Conservation (phyloP, 2,888 invertebrate genomes). For the Caradrina clavipalpis region DNA sequence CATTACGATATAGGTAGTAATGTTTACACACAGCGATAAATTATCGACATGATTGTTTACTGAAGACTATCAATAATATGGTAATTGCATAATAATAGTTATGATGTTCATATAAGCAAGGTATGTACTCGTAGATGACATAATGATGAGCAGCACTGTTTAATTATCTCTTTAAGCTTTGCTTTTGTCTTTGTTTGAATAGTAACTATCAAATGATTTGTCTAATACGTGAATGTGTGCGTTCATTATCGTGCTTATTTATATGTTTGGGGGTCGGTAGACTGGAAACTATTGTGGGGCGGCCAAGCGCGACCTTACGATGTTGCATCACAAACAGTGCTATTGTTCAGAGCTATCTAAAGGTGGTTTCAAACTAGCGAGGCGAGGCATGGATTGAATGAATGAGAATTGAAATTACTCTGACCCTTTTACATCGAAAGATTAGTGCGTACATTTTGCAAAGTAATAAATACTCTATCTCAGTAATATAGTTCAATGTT, state of each 20-base stretch:
- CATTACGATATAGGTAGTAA: constrained; percentile 11
- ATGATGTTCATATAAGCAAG: neutral
- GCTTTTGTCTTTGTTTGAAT: constrained; percentile 6
- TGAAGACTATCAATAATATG: constrained; percentile 5
- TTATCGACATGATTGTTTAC: constrained; percentile 26
- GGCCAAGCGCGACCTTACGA: constrained; percentile 69
- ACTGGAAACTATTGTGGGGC: constrained; percentile 73
- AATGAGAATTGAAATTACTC: no score
- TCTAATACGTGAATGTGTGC: constrained; percentile 28
- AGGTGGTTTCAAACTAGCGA: no score
- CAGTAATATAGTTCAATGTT: no score
- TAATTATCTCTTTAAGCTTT: constrained; percentile 10
- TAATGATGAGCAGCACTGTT: neutral
- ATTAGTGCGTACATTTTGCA: no score
- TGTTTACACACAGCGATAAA: constrained; percentile 30
- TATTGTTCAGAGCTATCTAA: constrained; percentile 61
- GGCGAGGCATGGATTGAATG: no score
- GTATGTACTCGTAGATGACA: constrained; percentile 16
- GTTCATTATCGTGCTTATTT: constrained; percentile 45
- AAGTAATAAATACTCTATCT: no score
- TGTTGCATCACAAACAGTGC: constrained; percentile 66
- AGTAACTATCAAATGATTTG: constrained; percentile 26
- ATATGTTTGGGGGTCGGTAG: constrained; percentile 63
- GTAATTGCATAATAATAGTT: neutral
- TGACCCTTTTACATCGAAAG: no score